Evolutionary conservation across 2,797 vertebrate genomes (phyloP), one percentile per base, ranked within the genome.

Genomic region (Diceros bicornis): DNA sequence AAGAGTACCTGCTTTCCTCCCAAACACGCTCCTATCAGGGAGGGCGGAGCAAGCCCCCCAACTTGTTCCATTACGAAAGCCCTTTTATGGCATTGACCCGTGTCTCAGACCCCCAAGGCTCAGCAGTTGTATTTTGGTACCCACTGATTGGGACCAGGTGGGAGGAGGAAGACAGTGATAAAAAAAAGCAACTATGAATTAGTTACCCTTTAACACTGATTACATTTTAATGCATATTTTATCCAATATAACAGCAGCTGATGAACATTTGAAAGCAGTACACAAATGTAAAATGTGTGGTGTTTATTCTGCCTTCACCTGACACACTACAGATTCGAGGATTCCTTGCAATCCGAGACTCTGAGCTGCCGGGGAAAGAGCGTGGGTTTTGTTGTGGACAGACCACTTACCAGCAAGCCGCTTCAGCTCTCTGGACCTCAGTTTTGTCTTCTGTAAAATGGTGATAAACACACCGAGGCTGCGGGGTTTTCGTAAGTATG

Each of bases 181-280:
- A 74, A 57, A 86, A 91, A 91, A 91, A 57, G 72, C 11, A 61
- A 37, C 47, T 75, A 16, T 52, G 90, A 92, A 88, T 97, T 96
- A 57, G 8, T 95, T 89, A 84, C 82, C 66, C 92, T 97, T 97
- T 95, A 57, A 89, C 88, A 50, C 2, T 8, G 89, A 81, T 75
- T 44, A 16, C 25, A 78, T 78, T 88, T 61, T 81, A 69, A 47
- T 57, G 7, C 75, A 12, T 77, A 44, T 72, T 90, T 82, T 85
- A 79, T 64, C 44, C 66, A 92, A 14, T n/a, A 34, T 20, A 34
- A 55, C 20, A 59, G 64, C 61, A 59, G 61, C 50, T 72, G 74
- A 47, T 1, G 21, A 66, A 71, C 27, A 61, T 50, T 68, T 52
- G 68, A 25, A 85, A 94, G 44, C 57, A 66, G 37, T 34, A 47